phyloP scores from a whole-genome alignment of 2,113 vertebrate species.

The Centropus unirufus region DNA sequence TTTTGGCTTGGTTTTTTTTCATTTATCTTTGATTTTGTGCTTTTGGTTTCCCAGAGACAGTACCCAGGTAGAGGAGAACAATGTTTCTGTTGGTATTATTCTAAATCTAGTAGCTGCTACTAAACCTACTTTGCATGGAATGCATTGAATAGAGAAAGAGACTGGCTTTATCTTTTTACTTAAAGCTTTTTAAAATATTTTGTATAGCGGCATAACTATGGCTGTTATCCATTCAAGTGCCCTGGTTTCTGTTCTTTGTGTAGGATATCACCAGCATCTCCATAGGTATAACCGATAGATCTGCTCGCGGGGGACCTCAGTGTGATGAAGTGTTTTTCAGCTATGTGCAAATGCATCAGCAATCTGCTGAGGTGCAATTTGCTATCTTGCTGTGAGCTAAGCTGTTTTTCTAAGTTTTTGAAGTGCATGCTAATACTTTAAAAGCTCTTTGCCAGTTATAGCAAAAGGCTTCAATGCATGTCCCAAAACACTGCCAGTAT shows the following conservation, averaged over 20 bases:
- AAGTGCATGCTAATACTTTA: background rate
- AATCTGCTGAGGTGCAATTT: background rate
- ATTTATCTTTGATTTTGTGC: background rate
- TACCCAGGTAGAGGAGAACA: background rate
- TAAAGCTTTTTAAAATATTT: background rate
- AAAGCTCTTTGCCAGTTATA: background rate
- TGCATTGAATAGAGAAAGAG: background rate
- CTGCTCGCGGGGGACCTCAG: background rate
- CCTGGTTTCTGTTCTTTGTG: background rate
- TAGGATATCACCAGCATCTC: background rate
- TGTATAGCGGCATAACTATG: background rate
- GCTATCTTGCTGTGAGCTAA: background rate
- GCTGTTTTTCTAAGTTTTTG: background rate
- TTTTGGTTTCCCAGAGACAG: background rate
- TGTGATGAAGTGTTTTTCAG: background rate
- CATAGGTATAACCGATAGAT: background rate
- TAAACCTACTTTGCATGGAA: background rate
- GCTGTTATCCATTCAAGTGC: background rate
- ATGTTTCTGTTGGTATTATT: background rate
- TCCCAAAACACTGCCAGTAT: background rate
- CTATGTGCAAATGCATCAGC: background rate
- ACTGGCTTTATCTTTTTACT: background rate
- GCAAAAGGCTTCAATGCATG: background rate
- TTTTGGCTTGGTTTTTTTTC: background rate
- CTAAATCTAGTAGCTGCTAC: background rate